These are phyloP conservation scores for Lamprotornis superbus DNA, from an alignment of 2,113 vertebrate species.

Conservation along the genomic window DNA sequence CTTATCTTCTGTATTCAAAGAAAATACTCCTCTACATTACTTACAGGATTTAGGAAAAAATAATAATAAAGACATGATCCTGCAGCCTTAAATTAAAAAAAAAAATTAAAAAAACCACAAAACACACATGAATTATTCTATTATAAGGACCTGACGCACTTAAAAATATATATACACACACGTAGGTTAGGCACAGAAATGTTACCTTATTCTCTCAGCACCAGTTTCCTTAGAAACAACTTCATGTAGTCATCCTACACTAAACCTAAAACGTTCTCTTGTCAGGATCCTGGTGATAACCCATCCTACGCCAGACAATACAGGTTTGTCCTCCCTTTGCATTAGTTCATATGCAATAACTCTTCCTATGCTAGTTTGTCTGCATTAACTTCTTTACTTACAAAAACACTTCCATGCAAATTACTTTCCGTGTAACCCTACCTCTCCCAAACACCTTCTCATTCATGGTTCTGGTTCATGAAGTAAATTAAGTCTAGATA, in stretches of 20 bases:
- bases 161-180: not conserved
- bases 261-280: constrained; percentile 13
- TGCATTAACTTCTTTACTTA: not conserved
- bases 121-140: not conserved
- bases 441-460: not conserved
- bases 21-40: not conserved
- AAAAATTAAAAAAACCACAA: not conserved
- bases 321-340: not conserved
- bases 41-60: not conserved
- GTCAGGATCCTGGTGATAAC: constrained; percentile 11
- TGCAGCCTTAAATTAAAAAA: not conserved
- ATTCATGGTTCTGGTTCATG: not conserved
- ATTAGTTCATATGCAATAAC: not conserved
- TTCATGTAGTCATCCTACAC: constrained; percentile 43
- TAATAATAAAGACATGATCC: not conserved
- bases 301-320: constrained; percentile 11
- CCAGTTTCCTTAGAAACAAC: constrained; percentile 66
- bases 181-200: not conserved
- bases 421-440: not conserved
- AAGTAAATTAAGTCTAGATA: not conserved
- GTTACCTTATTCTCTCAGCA: constrained; percentile 41
- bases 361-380: not conserved
- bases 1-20: not conserved
- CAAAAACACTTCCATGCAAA: not conserved
- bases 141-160: not conserved